These are phyloP conservation scores for Drosophila monieri DNA, from an alignment of 2,888 invertebrate species.

Conservation along the genomic window DNA sequence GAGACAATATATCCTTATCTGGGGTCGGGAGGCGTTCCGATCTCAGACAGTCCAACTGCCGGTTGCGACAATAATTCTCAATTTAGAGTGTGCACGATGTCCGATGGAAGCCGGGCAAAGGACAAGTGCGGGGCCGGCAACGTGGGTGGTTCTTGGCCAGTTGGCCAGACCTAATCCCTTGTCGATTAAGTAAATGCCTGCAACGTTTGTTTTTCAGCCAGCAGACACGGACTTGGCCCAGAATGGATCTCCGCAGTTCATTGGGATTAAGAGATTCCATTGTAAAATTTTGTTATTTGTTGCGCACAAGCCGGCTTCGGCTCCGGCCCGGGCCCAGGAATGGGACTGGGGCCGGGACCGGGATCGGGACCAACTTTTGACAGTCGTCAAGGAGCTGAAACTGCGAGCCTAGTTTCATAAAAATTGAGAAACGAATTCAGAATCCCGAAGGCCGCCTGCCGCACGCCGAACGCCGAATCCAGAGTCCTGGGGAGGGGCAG, in stretches of 20 bases:
- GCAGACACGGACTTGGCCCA: slow-evolving; percentile 37
- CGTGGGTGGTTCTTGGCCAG: slow-evolving; percentile 50
- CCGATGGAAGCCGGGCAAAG: slow-evolving; percentile 53
- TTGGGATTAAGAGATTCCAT: slow-evolving; percentile 78
- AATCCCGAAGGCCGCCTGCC: slow-evolving; percentile 27
- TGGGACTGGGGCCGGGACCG: not conserved
- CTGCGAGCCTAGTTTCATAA: slow-evolving; percentile 45
- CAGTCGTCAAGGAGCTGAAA: slow-evolving; percentile 30
- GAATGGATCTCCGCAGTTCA: slow-evolving; percentile 69
- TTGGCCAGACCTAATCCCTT: slow-evolving; percentile 76
- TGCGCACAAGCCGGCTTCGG: slow-evolving; percentile 23
- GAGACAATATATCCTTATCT: slow-evolving; percentile 81
- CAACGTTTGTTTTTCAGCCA: slow-evolving; percentile 61
- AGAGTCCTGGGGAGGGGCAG: slow-evolving; percentile 8
- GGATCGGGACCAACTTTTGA: not conserved
- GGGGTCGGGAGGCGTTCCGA: slow-evolving; percentile 33
- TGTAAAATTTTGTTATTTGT: slow-evolving; percentile 71
- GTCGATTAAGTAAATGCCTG: slow-evolving; percentile 82
- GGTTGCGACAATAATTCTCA: slow-evolving; percentile 79
- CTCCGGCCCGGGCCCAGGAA: not conserved
- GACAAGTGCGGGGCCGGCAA: slow-evolving; percentile 7
- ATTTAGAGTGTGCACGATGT: slow-evolving; percentile 68
- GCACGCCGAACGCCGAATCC: not conserved
- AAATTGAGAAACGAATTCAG: slow-evolving; percentile 46
- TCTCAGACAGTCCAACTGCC: slow-evolving; percentile 39